Evolutionary conservation across 2,113 vertebrate genomes (phyloP).

Genomic region (Barbus barbus): DNA sequence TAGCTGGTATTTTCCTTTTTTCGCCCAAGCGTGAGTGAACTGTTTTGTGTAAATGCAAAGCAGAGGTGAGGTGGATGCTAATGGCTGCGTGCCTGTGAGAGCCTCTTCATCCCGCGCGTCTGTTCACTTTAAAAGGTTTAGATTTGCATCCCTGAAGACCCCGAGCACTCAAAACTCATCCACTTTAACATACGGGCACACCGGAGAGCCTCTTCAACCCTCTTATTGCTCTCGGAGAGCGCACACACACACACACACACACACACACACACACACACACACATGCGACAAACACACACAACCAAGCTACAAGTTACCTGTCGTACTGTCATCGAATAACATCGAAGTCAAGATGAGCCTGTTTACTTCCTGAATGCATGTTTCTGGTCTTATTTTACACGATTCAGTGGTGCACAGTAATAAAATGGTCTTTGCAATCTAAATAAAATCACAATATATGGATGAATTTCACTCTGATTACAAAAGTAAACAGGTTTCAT

Average conservation of each 20-base stretch:
- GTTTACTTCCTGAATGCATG: not conserved
- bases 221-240: conserved; percentile 43
- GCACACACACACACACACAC: conserved; percentile 40
- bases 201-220: conserved; percentile 46
- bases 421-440: not conserved
- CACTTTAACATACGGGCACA: conserved; percentile 40
- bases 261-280: conserved; percentile 45
- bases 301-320: conserved; percentile 8
- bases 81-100: conserved; percentile 29
- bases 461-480: not conserved
- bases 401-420: not conserved
- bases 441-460: not conserved
- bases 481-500: not conserved
- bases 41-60: conserved; percentile 46
- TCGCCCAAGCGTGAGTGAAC: not conserved
- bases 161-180: conserved; percentile 54
- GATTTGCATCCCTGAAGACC: conserved; percentile 57
- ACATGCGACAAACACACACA: conserved; percentile 37
- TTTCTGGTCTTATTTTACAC: not conserved
- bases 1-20: conserved; percentile 8
- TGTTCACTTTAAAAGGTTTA: conserved; percentile 51
- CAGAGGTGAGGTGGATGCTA: conserved; percentile 31
- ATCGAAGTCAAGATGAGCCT: not conserved
- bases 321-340: not conserved
- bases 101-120: conserved; percentile 48